Percentiles rank a stretch among this genome's conserved stretches.
phyloP scores from a whole-genome alignment of 2,113 vertebrate species.

The Centropristis striata region DNA sequence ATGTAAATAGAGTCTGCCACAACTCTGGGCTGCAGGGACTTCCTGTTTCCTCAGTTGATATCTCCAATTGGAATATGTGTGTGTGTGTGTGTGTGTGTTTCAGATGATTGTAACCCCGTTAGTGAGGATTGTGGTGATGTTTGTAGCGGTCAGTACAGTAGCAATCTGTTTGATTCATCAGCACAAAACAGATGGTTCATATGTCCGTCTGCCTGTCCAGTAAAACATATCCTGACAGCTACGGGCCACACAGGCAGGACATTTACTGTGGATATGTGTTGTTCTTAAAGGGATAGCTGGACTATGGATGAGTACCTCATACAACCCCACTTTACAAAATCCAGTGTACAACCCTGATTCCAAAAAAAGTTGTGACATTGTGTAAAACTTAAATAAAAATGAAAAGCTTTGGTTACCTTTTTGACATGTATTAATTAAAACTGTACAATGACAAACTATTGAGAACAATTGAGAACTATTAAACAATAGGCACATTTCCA shows the following conservation, averaged over 20 bases:
- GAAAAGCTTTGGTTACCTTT: no score
- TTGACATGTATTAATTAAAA: no score
- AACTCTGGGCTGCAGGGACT: constrained; percentile 37
- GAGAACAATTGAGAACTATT: no score
- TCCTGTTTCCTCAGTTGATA: constrained; percentile 54
- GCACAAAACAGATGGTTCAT: neutral
- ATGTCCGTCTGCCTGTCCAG: neutral
- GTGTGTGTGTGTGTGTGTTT: constrained; percentile 2
- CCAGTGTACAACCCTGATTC: no score
- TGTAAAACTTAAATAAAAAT: no score
- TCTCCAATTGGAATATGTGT: neutral
- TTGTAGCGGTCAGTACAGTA: constrained; percentile 22
- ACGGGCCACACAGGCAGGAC: neutral
- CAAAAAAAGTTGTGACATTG: no score
- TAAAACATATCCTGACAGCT: neutral
- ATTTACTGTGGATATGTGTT: neutral
- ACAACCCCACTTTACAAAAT: no score
- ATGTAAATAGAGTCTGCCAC: constrained; percentile 39
- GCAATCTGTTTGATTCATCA: constrained; percentile 36
- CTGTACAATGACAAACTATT: no score
- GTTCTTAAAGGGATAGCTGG: no score
- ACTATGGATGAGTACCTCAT: no score
- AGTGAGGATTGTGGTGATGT: neutral
- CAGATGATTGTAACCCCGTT: neutral
- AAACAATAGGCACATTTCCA: no score